Conservation (phyloP, 2,888 invertebrate genomes). For the Tromatobia lineatoria region DNA sequence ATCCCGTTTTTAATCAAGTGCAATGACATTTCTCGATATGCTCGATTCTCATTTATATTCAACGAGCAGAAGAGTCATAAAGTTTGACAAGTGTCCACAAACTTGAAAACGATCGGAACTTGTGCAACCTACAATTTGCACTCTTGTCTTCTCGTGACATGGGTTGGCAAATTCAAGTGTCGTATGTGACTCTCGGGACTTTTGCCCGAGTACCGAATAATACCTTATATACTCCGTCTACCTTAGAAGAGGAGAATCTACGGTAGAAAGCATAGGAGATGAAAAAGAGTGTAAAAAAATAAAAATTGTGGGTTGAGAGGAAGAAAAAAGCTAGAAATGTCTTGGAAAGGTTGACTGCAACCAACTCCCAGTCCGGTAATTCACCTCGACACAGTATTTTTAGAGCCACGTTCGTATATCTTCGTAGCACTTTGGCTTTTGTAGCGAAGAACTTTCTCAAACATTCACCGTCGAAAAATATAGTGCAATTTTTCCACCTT, state of each 20-base stretch:
- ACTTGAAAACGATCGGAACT: background rate
- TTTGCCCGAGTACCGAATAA: constrained; percentile 8
- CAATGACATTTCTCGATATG: background rate
- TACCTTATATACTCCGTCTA: background rate
- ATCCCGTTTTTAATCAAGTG: background rate
- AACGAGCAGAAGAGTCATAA: background rate
- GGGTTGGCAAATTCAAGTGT: background rate
- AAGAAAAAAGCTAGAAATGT: background rate
- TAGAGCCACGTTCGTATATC: constrained; percentile 3
- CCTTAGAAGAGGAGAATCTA: background rate
- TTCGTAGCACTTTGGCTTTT: background rate
- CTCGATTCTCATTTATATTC: constrained; percentile 5
- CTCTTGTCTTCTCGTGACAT: background rate
- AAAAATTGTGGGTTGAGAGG: background rate
- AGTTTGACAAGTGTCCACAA: background rate
- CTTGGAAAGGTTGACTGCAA: background rate
- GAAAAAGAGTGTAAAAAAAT: background rate
- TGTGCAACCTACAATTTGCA: background rate
- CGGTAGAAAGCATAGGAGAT: background rate
- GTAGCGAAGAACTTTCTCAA: constrained; percentile 3
- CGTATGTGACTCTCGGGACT: background rate
- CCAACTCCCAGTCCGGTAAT: constrained; percentile 20
- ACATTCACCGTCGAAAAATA: constrained; percentile 2
- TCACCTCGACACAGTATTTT: constrained; percentile 5
- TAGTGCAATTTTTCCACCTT: background rate